Evolutionary conservation across 2,797 vertebrate genomes (phyloP), one percentile per base, ranked within the genome.

Genomic region (Xenopus petersii): DNA sequence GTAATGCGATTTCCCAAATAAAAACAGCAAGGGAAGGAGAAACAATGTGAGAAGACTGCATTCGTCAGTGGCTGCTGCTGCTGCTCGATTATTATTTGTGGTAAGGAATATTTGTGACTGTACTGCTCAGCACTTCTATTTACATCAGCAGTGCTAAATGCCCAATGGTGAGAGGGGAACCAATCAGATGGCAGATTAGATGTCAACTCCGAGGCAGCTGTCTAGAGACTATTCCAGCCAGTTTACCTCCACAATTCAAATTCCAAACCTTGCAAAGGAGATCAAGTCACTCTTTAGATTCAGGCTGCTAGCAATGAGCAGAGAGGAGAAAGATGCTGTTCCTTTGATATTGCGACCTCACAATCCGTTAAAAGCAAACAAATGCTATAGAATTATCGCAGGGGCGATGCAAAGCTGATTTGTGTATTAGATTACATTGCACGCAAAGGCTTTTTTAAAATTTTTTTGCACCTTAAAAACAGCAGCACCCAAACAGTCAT

Each of bases 221-320:
- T 89, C 89, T 88, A 86, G 89, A 91, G 91, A 92, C 90, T 88
- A 90, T 92, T 93, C 86, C 84, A 92, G 86, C 87, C 92, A 89
- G 87, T 94, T 95, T 94, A 94, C 93, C 93, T 94, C 92, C 93
- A 93, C 91, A 90, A 93, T 95, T 95, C 92, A 95, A 95, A 96
- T 92, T 87, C 86, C 85, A 87, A 88, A 86, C 88, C 85, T 89
- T 88, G 88, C 88, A 87, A 83, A 88, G 83, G 83, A 88, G 87
- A 85, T 87, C 83, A 83, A 87, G 86, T 77, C 86, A 81, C 85
- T 86, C 85, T 84, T 83, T 79, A 83, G 81, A 83, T 75, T 87
- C 82, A 82, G 84, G 71, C 84, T 81, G 73, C 76, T 5, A 83
- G 82, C 80, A 68, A 81, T 83, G 74, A 71, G 68, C 74, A 64